These are phyloP conservation scores for Trogon melanurus DNA, from an alignment of 2,113 vertebrate genomes.

Conservation along the genomic window DNA sequence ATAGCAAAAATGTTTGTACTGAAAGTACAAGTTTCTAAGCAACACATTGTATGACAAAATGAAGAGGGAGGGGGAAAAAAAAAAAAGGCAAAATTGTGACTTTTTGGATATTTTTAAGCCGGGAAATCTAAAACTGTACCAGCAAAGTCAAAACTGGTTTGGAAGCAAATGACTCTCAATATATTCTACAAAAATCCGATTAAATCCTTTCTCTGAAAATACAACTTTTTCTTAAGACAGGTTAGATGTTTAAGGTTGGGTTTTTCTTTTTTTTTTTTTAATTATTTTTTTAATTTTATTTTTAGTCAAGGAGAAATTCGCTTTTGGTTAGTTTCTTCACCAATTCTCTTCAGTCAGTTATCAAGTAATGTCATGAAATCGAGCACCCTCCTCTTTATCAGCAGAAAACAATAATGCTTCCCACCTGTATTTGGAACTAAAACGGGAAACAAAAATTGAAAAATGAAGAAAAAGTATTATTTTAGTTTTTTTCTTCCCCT, in stretches of 20 bases:
- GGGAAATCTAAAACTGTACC: background rate
- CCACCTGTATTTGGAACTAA: background rate
- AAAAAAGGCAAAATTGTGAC: background rate
- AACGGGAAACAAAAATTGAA: background rate
- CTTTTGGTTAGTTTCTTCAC: background rate
- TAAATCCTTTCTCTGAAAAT: background rate
- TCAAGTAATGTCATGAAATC: background rate
- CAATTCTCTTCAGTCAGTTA: background rate
- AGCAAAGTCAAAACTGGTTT: background rate
- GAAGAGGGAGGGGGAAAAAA: background rate
- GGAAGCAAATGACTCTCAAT: background rate
- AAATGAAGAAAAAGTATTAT: background rate
- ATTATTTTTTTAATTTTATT: background rate
- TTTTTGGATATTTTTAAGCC: background rate
- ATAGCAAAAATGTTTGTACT: background rate
- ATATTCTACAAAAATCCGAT: background rate
- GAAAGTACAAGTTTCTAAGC: background rate
- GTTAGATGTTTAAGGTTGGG: background rate
- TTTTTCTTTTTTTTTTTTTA: background rate
- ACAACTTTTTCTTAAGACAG: background rate
- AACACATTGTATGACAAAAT: background rate
- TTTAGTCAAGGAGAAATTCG: background rate
- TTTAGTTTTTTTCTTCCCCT: background rate
- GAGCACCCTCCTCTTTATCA: background rate
- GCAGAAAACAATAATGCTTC: background rate